Percentiles rank a stretch among this genome's conserved stretches.
Evolutionary conservation across 2,797 vertebrate genomes (phyloP).

Genomic region (Poeciliopsis gracilis): DNA sequence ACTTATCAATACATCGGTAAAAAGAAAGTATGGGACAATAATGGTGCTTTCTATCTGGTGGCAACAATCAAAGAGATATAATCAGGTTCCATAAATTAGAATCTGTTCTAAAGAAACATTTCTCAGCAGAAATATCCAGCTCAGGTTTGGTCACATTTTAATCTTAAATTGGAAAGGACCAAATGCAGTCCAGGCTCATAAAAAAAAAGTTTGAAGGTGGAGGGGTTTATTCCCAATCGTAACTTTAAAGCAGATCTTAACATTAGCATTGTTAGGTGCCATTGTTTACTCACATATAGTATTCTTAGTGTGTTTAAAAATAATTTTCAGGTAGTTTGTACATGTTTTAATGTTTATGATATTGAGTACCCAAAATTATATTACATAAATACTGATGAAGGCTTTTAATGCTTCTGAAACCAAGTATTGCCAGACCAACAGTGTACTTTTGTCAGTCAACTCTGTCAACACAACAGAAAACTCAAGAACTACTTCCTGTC

Average conservation of each 20-base stretch:
- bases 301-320: not conserved
- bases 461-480: not conserved
- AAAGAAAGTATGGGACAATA: not conserved
- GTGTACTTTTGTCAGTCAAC: not conserved
- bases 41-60: not conserved
- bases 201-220: not conserved
- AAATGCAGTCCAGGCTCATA: not conserved
- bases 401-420: not conserved
- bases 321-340: not conserved
- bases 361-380: not conserved
- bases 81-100: not conserved
- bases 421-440: not conserved
- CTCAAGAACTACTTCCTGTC: not conserved
- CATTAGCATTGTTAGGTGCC: not conserved
- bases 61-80: not conserved
- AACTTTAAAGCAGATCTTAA: not conserved
- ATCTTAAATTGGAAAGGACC: not conserved
- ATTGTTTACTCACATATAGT: not conserved
- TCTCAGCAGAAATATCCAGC: not conserved
- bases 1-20: constrained; percentile 47
- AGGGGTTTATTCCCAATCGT: not conserved
- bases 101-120: not conserved
- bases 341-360: not conserved
- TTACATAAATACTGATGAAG: not conserved
- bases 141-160: not conserved